phyloP scores from a whole-genome alignment of 2,797 vertebrate species.

The Gorsachius magnificus region DNA sequence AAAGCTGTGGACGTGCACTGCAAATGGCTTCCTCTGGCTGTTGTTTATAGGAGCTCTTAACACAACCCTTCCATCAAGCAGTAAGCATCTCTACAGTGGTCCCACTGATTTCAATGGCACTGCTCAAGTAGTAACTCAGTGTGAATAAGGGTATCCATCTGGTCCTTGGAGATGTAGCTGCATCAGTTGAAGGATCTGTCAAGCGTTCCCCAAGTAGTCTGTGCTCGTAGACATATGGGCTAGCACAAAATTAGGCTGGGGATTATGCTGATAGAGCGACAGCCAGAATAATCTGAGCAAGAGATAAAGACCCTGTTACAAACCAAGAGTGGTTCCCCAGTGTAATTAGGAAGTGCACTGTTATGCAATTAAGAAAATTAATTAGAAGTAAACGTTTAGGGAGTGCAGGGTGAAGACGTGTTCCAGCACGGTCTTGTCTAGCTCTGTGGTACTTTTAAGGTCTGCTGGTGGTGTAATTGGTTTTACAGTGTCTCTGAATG shows the following conservation, averaged over 20 bases:
- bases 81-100: neutral
- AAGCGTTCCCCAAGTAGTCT: slow-evolving; percentile 3
- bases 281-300: slow-evolving; percentile 30
- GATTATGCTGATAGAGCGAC: neutral
- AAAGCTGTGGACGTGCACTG: neutral
- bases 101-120: neutral
- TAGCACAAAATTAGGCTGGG: neutral
- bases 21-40: neutral
- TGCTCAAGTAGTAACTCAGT: neutral
- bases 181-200: neutral
- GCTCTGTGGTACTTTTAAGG: neutral
- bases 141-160: neutral
- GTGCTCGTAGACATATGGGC: neutral
- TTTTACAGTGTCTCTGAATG: neutral
- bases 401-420: neutral
- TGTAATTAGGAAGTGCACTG: slow-evolving; percentile 60
- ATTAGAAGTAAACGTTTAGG: slow-evolving; percentile 43
- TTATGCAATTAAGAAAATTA: slow-evolving; percentile 70
- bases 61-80: neutral
- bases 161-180: neutral
- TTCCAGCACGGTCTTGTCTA: neutral
- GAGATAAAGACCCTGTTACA: slow-evolving; percentile 42
- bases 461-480: neutral
- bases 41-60: neutral
- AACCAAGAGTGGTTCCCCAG: slow-evolving; percentile 5